Percentiles rank a stretch among this genome's conserved stretches.
Evolutionary conservation across 2,113 vertebrate species (phyloP).

Genomic region (Acanthochromis polyacanthus): DNA sequence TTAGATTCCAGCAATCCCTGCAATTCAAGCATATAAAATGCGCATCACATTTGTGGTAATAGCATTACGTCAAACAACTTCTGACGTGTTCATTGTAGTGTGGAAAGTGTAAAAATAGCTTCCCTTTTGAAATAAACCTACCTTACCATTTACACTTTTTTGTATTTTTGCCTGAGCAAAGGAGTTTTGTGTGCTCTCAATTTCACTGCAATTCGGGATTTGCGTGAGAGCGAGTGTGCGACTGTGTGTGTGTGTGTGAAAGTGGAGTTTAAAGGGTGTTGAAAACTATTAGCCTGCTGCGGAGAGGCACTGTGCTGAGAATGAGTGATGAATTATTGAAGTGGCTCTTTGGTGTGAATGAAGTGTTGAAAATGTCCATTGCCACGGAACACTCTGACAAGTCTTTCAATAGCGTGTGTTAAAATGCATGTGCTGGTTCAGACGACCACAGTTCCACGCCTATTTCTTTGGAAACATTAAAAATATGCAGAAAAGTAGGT

Average conservation of each 20-base stretch:
- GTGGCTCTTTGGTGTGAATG: slow-evolving; percentile 84
- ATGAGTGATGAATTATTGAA: slow-evolving; percentile 86
- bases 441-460: slow-evolving; percentile 21
- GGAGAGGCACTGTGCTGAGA: slow-evolving; percentile 71
- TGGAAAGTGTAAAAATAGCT: slow-evolving; percentile 62
- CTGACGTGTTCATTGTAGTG: slow-evolving; percentile 55
- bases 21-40: slow-evolving; percentile 70
- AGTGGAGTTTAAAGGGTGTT: slow-evolving; percentile 80
- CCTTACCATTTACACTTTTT: slow-evolving; percentile 10
- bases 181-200: slow-evolving; percentile 3
- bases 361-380: slow-evolving; percentile 83
- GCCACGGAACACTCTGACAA: slow-evolving; percentile 64
- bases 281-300: slow-evolving; percentile 83
- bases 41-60: slow-evolving; percentile 51
- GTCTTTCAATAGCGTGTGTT: slow-evolving; percentile 51
- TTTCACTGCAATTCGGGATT: slow-evolving; percentile 7
- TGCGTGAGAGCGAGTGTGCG: slow-evolving; percentile 23
- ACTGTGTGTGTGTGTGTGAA: slow-evolving; percentile 46
- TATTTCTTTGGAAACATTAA: slow-evolving; percentile 34
- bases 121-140: slow-evolving; percentile 39
- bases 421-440: slow-evolving; percentile 46
- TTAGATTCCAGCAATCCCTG: slow-evolving; percentile 59
- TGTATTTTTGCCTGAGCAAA: slow-evolving; percentile 26
- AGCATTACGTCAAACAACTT: slow-evolving; percentile 50
- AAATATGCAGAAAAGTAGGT: slow-evolving; percentile 31